Conservation (phyloP, 2,113 vertebrate genomes). For the Phrynocephalus versicolor region DNA sequence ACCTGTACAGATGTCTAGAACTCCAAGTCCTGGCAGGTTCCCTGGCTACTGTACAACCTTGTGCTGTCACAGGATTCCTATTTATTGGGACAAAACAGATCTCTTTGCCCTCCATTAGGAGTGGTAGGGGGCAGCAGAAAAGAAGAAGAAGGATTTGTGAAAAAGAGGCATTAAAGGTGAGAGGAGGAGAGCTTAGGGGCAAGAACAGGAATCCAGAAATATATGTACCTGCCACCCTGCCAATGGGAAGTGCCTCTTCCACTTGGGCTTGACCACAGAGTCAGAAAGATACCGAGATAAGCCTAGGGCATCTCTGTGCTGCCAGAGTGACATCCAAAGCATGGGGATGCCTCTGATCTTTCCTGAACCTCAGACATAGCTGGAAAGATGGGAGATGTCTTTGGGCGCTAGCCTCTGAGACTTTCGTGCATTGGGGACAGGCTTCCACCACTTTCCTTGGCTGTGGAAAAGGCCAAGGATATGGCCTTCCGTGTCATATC, state of each 20-base stretch:
- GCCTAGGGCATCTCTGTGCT: not conserved
- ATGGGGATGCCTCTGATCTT: not conserved
- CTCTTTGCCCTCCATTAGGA: not conserved
- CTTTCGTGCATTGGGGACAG: not conserved
- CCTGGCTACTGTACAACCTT: conserved; percentile 4
- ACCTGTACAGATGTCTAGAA: conserved; percentile 23
- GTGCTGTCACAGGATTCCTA: not conserved
- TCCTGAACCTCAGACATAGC: not conserved
- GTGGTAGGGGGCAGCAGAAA: not conserved
- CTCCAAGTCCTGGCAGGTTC: conserved; percentile 15
- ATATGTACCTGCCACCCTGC: not conserved
- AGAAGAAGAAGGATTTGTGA: no score
- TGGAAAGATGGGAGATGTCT: not conserved
- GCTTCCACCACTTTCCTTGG: not conserved
- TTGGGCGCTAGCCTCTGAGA: not conserved
- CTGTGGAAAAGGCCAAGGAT: not conserved
- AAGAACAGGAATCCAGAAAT: not conserved
- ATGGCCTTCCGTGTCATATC: not conserved
- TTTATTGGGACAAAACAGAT: not conserved
- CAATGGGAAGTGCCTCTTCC: no score
- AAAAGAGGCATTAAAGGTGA: not conserved
- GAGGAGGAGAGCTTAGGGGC: not conserved
- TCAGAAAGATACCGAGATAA: not conserved
- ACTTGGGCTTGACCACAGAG: not conserved
- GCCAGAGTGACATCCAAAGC: not conserved